Base-by-base conservation (phyloP, 2,888 invertebrate species). In the Philopedon plagiatum region DNA sequence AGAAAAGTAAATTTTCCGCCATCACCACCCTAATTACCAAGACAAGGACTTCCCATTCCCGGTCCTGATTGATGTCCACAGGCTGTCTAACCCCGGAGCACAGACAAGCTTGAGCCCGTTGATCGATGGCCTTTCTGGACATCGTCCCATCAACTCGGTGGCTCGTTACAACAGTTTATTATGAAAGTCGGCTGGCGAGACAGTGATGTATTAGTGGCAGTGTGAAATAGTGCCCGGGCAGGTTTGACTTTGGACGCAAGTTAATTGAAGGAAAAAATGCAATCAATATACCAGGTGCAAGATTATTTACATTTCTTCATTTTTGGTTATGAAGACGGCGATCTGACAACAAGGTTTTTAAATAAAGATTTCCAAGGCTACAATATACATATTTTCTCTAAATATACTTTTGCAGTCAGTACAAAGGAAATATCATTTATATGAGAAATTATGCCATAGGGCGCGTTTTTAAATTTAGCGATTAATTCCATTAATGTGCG, bases 131-230 rank as follows among this genome's bases (percentile, higher is more conserved):
- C 46, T 29, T 66, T 39, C 66, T 15, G 66, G 61, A 46, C 61
- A 62, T 13, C 15, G 19, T 49, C 66, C 44, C 37, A 46, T 58
- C 66, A 60, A 51, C 18, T 46, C 58, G 46, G 68, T 58, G 61
- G 44, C 68, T 68, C 68, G 68, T 68, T 68, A 68, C 68, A 34
- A 41, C 60, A 68, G 49, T 68, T 68, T 68, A 68, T 68, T 68
- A 68, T 61, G 61, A 61, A 54, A 68, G 39, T 61, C 51, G 68
- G 8, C 41, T 61, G 39, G 8, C 9, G n/a, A 21, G 68, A 61
- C 68, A 68, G 37, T 68, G 68, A 68, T 58, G 54, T 58, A 68
- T 61, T 51, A 41, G 61, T 19, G 41, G 19, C 51, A 49, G 54
- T 37, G 39, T 51, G 29, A 58, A 68, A 19, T 68, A 46, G 37